These are phyloP conservation scores for Phyllotreta cruciferae DNA, from an alignment of 2,888 invertebrate genomes.

Conservation along the genomic window DNA sequence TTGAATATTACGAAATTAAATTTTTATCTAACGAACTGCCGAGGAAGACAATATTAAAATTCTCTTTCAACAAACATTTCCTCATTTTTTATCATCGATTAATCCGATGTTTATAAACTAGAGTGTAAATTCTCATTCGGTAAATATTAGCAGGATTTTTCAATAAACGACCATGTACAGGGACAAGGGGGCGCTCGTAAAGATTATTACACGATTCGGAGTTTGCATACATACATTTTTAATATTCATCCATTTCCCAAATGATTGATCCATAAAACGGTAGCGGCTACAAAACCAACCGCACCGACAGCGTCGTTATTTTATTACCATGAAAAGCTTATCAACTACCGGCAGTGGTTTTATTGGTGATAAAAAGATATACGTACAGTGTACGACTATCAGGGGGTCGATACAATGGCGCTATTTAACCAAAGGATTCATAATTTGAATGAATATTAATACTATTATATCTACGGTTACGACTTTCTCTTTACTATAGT, in stretches of 20 bases:
- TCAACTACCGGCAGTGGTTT: constrained; percentile 36
- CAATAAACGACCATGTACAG: constrained; percentile 48
- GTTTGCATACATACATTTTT: constrained; percentile 54
- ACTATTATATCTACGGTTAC: no score
- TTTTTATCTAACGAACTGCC: no score
- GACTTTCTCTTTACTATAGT: no score
- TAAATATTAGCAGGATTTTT: constrained; percentile 38
- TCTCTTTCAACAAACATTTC: no score
- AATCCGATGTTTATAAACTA: no score
- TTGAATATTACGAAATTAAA: no score
- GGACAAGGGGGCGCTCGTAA: constrained; percentile 47
- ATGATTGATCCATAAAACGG: constrained; percentile 47
- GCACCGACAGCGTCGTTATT: constrained; percentile 25
- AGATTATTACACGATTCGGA: constrained; percentile 53
- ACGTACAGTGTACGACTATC: not conserved
- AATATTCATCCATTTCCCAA: constrained; percentile 42
- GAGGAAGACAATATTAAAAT: no score
- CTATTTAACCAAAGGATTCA: no score
- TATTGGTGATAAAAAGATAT: constrained; percentile 30
- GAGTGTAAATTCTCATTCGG: no score
- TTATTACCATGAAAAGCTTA: constrained; percentile 37
- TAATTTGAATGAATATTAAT: no score
- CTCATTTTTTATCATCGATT: no score
- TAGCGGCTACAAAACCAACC: constrained; percentile 33
- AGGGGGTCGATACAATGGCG: no score